phyloP scores from a whole-genome alignment of 1,140 invertebrate genomes.

The Dysdera silvatica region DNA sequence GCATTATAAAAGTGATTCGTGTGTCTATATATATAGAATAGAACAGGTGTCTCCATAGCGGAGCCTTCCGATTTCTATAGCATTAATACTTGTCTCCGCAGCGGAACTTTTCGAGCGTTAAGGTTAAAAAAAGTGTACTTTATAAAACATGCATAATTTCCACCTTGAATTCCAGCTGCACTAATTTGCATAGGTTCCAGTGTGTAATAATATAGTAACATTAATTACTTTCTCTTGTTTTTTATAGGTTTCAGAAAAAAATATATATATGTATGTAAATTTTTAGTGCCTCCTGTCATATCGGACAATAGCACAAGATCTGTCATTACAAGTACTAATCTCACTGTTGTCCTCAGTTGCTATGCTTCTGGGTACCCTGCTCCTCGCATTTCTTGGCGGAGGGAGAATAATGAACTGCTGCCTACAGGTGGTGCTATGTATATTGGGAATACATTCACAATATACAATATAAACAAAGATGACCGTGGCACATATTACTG shows the following conservation, averaged over 20 bases:
- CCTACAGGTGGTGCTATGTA: conserved; percentile 60
- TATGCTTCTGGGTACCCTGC: conserved; percentile 73
- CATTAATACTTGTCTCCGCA: no score
- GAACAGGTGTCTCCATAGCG: no score
- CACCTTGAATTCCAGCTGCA: no score
- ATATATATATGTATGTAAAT: background rate
- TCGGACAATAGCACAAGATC: conserved; percentile 85
- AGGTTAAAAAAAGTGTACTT: no score
- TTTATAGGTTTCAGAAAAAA: background rate
- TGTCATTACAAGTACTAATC: conserved; percentile 69
- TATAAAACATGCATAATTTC: no score
- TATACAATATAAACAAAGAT: conserved; percentile 63
- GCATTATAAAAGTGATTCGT: no score
- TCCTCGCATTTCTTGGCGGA: conserved; percentile 78
- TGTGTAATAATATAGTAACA: no score
- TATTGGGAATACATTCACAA: conserved; percentile 65
- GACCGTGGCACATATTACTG: conserved; percentile 88
- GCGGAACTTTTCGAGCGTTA: no score
- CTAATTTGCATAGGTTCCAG: no score
- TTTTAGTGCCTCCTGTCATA: conserved; percentile 64
- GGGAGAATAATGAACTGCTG: conserved; percentile 85
- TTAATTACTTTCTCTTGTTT: background rate
- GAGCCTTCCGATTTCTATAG: no score
- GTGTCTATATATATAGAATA: no score
- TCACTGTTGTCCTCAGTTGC: conserved; percentile 71